phyloP scores from a whole-genome alignment of 2,797 vertebrate genomes.

The Anolis apletophallus region DNA sequence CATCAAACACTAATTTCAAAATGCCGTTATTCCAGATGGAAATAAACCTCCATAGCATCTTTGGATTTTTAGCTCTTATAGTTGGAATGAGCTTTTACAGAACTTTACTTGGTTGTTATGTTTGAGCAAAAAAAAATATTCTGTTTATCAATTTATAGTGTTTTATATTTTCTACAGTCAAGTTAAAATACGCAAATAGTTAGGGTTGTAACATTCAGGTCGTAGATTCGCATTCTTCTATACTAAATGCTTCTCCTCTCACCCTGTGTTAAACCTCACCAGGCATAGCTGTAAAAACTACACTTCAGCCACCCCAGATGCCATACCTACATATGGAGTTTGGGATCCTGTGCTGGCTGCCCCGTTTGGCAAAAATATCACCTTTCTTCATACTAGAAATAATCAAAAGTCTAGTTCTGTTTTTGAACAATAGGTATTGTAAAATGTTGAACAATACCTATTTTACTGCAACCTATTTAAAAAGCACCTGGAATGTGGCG shows the following conservation, averaged over 20 bases:
- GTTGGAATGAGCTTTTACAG: neutral
- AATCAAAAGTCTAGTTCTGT: too few relatives aligned
- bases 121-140: neutral
- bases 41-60: neutral
- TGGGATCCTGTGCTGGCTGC: too few relatives aligned
- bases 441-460: too few relatives aligned
- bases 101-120: neutral
- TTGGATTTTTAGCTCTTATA: neutral
- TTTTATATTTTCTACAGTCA: neutral
- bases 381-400: too few relatives aligned
- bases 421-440: too few relatives aligned
- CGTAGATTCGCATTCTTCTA: neutral
- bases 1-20: neutral
- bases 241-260: too few relatives aligned
- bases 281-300: neutral
- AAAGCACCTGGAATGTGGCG: too few relatives aligned
- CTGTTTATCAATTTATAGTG: neutral
- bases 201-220: neutral
- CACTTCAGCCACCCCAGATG: neutral
- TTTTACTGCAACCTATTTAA: too few relatives aligned
- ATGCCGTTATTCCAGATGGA: neutral
- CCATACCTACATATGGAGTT: neutral
- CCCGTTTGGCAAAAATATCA: too few relatives aligned
- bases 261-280: too few relatives aligned
- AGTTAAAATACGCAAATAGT: neutral